Evolutionary conservation across 2,797 vertebrate species (phyloP), one percentile per base, ranked within the genome.

Genomic region (Chelon labrosus): DNA sequence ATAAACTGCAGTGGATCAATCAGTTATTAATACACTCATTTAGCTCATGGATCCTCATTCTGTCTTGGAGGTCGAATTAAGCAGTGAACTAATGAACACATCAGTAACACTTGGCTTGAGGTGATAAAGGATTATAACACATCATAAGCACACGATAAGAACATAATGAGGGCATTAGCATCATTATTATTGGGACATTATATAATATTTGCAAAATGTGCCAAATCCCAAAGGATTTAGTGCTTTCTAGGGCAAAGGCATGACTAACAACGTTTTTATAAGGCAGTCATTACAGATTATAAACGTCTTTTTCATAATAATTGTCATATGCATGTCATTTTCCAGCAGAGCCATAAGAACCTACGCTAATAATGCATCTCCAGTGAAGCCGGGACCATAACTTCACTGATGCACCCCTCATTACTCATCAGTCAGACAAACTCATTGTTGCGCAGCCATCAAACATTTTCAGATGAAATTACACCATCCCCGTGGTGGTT

Each of bases 151-250:
- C 73, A 77, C 37, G 83, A 89, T 86, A 83, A 86, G 74, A 81
- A 65, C 80, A 87, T 92, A 87, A 92, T 91, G 79, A 92, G 86
- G 78, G 70, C 74, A 85, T 87, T 84, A 85, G 86, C 82, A 47
- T 80, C 79, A 70, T 76, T 70, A 80, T 76, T 80, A 87, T 82
- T 75, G 74, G 59, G 76, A 66, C 61, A 64, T 88, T 84, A 86
- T 78, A 80, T 85, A 75, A 87, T 80, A 53, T 84, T 84, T 77
- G 60, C 58, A 76, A 79, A 90, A 85, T 82, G 79, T 58, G 79
- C 75, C 69, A 79, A 88, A 84, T 85, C 83, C 63, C 75, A 63
- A 57, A 46, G 71, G 87, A 89, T 86, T 84, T 41, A 59, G 13
- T 56, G 70, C 76, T 80, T 89, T 90, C 70, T 75, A 56, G 73